Evolutionary conservation across 2,888 invertebrate genomes (phyloP).

Genomic region (Hyalella azteca): DNA sequence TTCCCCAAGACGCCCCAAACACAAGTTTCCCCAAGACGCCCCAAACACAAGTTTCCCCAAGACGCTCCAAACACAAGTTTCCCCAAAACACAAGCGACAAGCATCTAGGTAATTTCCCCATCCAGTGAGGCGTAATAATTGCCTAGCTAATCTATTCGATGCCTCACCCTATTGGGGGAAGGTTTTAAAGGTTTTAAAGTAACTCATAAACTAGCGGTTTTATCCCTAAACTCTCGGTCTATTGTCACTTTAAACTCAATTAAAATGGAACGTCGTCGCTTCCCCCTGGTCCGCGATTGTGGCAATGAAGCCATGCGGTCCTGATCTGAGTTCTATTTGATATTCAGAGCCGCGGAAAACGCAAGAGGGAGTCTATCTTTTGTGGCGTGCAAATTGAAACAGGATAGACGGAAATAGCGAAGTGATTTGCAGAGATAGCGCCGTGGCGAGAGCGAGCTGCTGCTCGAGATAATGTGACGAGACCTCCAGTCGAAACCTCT

Average conservation of each 20-base stretch:
- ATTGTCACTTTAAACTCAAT: conserved; percentile 33
- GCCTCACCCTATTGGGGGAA: neutral
- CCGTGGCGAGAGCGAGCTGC: neutral
- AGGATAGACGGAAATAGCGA: conserved; percentile 24
- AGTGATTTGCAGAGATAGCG: conserved; percentile 16
- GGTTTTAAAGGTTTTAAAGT: conserved; percentile 1
- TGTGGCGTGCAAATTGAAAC: conserved; percentile 25
- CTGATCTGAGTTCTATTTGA: conserved; percentile 27
- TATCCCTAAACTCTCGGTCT: conserved; percentile 24
- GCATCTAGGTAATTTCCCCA: neutral
- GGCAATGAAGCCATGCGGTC: conserved; percentile 14
- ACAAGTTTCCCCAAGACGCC: too few relatives aligned
- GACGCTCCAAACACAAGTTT: too few relatives aligned
- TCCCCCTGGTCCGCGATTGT: conserved; percentile 21
- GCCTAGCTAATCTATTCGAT: neutral
- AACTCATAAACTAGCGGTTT: conserved; percentile 32
- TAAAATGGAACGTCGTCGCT: conserved; percentile 12
- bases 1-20: too few relatives aligned
- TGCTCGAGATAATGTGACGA: neutral
- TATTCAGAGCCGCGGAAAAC: conserved; percentile 33
- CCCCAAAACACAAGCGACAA: neutral
- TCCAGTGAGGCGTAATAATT: conserved; percentile 7
- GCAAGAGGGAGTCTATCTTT: conserved; percentile 33
- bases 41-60: too few relatives aligned
- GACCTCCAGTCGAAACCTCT: too few relatives aligned